phyloP scores from a whole-genome alignment of 2,888 invertebrate species.

The Synergus itoensis region DNA sequence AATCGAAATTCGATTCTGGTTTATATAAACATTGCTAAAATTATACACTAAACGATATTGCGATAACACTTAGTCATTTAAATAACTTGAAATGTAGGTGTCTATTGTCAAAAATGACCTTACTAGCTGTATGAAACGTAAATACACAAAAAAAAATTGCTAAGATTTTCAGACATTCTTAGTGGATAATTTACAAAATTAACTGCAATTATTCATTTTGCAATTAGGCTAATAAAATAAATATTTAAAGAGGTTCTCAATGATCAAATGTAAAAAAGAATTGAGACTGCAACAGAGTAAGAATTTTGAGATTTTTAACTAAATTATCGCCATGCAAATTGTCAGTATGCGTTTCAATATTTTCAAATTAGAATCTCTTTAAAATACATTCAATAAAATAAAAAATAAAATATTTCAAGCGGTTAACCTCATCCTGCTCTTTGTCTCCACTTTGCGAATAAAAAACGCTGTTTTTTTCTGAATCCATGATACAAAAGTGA shows the following conservation, averaged over 20 bases:
- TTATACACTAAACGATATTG: no score
- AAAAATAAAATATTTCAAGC: slow-evolving; percentile 12
- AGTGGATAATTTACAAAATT: no score
- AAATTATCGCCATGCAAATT: background rate
- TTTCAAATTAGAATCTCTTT: background rate
- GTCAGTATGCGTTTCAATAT: background rate
- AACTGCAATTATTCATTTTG: no score
- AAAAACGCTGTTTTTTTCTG: slow-evolving; percentile 69
- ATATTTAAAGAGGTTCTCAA: no score
- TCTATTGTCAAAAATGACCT: no score
- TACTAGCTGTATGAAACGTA: no score
- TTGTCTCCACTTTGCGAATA: slow-evolving; percentile 80
- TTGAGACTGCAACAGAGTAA: background rate
- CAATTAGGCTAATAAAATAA: no score
- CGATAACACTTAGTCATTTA: no score
- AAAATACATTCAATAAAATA: background rate
- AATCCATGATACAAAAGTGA: slow-evolving; percentile 40
- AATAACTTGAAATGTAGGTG: no score
- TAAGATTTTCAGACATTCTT: no score
- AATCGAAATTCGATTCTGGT: slow-evolving; percentile 61
- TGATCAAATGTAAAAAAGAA: background rate
- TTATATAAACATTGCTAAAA: no score
- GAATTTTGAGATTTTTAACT: background rate
- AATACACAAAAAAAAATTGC: no score
- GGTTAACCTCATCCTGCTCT: slow-evolving; percentile 85